Base-by-base conservation (phyloP, 2,113 vertebrate genomes). In the Porphyrio hochstetteri region DNA sequence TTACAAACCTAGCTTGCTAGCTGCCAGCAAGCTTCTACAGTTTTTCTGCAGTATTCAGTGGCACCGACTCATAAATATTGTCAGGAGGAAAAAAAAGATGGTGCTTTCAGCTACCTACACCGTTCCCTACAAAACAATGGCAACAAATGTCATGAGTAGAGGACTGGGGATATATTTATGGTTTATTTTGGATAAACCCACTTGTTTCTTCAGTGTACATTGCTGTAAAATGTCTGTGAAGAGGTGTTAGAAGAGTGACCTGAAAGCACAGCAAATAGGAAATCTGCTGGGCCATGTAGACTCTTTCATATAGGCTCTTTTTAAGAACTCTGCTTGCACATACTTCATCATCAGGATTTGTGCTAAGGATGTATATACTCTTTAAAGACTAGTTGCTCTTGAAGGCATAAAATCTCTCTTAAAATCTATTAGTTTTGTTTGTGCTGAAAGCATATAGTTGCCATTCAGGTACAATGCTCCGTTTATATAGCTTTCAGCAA, bases 221-320 rank as follows among this genome's bases (percentile, higher is more conserved):
- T 97, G 91, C 95, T 96, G 78, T 96, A 91, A 97, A 98, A 95
- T 91, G 89, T 97, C 97, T 97, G 92, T 71, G 69, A 76, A 92
- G 96, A 97, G 97, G 98, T 98, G 97, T 98, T 96, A 96, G 93
- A 88, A 87, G 95, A 98, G 96, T 94, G 97, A 98, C 97, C 92
- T 93, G 95, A 98, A 98, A 98, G 89, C 91, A 96, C 84, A 97
- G 95, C 96, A 98, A 98, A 95, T 95, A 97, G 94, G 97, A 98
- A 98, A 98, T 98, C 96, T 96, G 56, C 68, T 50, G 71, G 46
- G 48, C 78, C 40, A 7, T n/a, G 78, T 29, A 91, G 90, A 63
- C 44, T 76, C 77, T 93, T 94, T 97, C 92, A 95, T 86, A 88
- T 29, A 65, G 0, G 1, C 75, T 91, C 28, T 75, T 84, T 96